These are phyloP conservation scores for Zaprionus africanus DNA, from an alignment of 1,140 invertebrate species.

Conservation along the genomic window DNA sequence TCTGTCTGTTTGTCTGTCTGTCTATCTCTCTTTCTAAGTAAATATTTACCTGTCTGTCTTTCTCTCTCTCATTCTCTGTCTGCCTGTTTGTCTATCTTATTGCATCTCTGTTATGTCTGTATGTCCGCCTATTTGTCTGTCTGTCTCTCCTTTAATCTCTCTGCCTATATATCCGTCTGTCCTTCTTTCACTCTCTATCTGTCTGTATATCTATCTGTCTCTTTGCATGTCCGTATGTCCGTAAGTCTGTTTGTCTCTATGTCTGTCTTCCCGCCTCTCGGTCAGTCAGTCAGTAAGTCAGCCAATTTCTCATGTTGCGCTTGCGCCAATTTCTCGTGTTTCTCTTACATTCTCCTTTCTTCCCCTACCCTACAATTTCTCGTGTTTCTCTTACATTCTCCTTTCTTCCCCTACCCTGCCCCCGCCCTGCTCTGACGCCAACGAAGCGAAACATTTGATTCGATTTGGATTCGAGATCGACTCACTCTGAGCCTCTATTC, in stretches of 20 bases:
- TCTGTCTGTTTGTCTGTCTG: not conserved
- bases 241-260: no score
- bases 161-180: constrained; percentile 10
- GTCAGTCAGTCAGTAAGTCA: constrained; percentile 32
- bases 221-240: not conserved
- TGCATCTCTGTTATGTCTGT: no score
- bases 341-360: constrained; percentile 46
- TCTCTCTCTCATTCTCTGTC: constrained; percentile 20
- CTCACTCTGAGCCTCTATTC: constrained; percentile 9
- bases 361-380: constrained; percentile 21
- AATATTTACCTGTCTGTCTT: not conserved
- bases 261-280: not conserved
- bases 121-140: no score
- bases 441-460: constrained; percentile 67
- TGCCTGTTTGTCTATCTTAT: no score
- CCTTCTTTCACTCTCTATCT: constrained; percentile 5
- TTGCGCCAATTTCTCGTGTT: constrained; percentile 38
- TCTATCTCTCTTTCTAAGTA: not conserved
- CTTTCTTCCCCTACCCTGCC: constrained; percentile 27
- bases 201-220: not conserved
- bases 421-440: constrained; percentile 24
- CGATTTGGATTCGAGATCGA: constrained; percentile 66
- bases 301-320: constrained; percentile 42
- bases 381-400: constrained; percentile 49
- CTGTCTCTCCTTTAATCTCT: not conserved